Evolutionary conservation across 2,888 invertebrate genomes (phyloP).

Genomic region (Pandemis heparana): DNA sequence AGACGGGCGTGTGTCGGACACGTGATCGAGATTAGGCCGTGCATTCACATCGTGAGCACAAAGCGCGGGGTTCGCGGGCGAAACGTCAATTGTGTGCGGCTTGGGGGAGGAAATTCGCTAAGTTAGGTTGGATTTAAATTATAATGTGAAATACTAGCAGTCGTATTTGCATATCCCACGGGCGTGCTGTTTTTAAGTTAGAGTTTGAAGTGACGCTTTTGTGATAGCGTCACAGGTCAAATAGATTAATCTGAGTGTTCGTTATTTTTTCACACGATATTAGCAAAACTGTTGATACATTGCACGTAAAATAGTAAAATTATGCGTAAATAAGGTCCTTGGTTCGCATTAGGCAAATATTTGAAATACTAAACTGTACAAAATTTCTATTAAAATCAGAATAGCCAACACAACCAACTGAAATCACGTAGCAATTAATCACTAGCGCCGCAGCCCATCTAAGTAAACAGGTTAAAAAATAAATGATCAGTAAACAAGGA

Average conservation of each 20-base stretch:
- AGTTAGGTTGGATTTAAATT: conserved; percentile 83
- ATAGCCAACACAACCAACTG: neutral
- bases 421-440: conserved; percentile 34
- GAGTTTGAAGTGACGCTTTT: conserved; percentile 49
- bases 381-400: conserved; percentile 1
- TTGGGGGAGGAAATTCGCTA: conserved; percentile 79
- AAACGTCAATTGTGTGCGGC: conserved; percentile 79
- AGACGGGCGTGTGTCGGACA: conserved; percentile 75
- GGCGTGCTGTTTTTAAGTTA: conserved; percentile 46
- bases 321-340: neutral
- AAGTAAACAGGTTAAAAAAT: conserved; percentile 58
- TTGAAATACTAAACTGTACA: neutral
- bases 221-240: conserved; percentile 45
- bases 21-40: conserved; percentile 81
- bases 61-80: conserved; percentile 71
- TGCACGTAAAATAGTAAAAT: neutral
- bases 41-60: conserved; percentile 81
- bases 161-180: conserved; percentile 85
- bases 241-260: conserved; percentile 29
- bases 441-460: conserved; percentile 40
- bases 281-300: neutral
- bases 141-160: conserved; percentile 75
- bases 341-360: neutral
- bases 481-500: conserved; percentile 68
- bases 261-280: conserved; percentile 26